These are phyloP conservation scores for Epinotia bilunana DNA, from an alignment of 2,888 invertebrate genomes.

Conservation along the genomic window DNA sequence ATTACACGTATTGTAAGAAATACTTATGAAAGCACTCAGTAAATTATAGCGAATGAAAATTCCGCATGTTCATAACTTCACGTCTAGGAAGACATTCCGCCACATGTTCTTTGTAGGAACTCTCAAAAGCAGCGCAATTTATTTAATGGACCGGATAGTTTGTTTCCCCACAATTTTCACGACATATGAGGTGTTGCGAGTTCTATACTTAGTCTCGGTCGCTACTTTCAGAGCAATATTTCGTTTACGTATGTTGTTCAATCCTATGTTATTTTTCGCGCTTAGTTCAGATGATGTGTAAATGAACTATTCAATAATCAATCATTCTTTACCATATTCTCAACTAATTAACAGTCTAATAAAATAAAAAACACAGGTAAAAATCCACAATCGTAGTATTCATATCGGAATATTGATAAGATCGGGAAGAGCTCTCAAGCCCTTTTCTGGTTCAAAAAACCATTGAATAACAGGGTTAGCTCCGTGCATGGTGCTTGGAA, in stretches of 20 bases:
- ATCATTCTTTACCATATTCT: too few species aligned
- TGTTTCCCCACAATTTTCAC: slow-evolving; percentile 57
- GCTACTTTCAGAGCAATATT: slow-evolving; percentile 10
- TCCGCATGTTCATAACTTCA: slow-evolving; percentile 55
- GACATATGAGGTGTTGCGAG: slow-evolving; percentile 49
- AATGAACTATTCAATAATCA: neutral
- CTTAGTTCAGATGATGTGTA: neutral
- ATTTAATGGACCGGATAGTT: slow-evolving; percentile 73
- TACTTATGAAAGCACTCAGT: slow-evolving; percentile 32
- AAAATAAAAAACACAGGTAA: too few species aligned
- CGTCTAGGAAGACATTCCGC: slow-evolving; percentile 59
- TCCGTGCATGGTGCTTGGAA: slow-evolving; percentile 3
- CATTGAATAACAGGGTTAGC: slow-evolving; percentile 19
- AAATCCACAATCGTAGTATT: too few species aligned
- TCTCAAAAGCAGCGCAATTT: slow-evolving; percentile 70
- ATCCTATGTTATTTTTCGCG: neutral
- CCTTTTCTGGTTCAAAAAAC: neutral
- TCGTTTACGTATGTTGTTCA: neutral
- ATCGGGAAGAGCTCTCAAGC: neutral
- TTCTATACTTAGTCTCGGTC: slow-evolving; percentile 13
- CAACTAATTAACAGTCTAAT: too few species aligned
- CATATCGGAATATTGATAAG: neutral
- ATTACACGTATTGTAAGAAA: slow-evolving; percentile 16
- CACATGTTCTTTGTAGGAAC: slow-evolving; percentile 60
- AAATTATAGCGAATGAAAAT: slow-evolving; percentile 53